Conservation (phyloP, 2,888 invertebrate genomes). For the Spilosoma lubricipeda region DNA sequence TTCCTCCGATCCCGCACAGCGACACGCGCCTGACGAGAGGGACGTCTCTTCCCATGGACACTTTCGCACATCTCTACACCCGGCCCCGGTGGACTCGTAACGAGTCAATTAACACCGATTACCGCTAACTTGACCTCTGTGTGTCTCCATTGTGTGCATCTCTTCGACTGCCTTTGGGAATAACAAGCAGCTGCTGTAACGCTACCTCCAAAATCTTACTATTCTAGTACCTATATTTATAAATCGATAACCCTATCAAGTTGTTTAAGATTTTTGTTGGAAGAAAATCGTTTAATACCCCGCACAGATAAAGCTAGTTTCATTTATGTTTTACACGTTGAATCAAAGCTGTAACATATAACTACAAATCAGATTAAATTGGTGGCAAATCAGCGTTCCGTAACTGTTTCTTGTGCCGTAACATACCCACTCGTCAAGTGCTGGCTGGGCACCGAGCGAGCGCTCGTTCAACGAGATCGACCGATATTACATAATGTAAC, state of each 20-base stretch:
- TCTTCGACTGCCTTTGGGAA: conserved; percentile 53
- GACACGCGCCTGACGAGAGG: conserved; percentile 68
- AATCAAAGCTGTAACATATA: conserved; percentile 6
- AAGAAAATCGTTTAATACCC: conserved; percentile 35
- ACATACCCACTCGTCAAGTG: conserved; percentile 41
- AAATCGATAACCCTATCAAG: conserved; percentile 47
- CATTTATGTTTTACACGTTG: conserved; percentile 35
- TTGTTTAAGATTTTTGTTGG: conserved; percentile 26
- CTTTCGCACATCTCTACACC: conserved; percentile 59
- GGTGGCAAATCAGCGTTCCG: conserved; percentile 46
- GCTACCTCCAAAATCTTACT: conserved; percentile 48
- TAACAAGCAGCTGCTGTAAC: conserved; percentile 54
- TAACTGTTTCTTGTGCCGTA: conserved; percentile 56
- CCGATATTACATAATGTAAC: conserved; percentile 68
- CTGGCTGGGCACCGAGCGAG: conserved; percentile 49
- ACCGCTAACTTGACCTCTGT: conserved; percentile 69
- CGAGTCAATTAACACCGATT: conserved; percentile 72
- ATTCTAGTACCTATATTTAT: conserved; percentile 31
- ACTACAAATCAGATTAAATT: conserved; percentile 30
- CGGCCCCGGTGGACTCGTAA: conserved; percentile 60
- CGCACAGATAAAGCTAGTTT: conserved; percentile 60
- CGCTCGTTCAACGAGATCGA: conserved; percentile 53
- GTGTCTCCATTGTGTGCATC: conserved; percentile 53
- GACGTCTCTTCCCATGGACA: conserved; percentile 70
- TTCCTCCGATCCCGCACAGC: conserved; percentile 64